A percentile compares a stretch with the other conserved stretches of the same genome.
phyloP scores from a whole-genome alignment of 2,888 invertebrate genomes.

The Drymonia ruficornis region DNA sequence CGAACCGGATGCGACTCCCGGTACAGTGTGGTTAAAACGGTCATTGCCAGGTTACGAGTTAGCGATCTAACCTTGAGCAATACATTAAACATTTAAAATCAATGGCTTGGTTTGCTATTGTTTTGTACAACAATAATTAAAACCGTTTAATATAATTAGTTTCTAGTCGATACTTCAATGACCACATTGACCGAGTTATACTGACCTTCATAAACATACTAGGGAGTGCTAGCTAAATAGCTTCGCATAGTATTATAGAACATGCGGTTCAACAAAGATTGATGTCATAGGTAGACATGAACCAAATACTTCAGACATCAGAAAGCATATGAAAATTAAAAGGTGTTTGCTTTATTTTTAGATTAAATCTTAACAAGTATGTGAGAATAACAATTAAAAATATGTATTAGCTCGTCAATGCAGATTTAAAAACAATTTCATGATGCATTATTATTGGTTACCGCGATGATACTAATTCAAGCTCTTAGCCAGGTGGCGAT shows the following conservation, averaged over 20 bases:
- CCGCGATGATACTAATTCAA: background rate
- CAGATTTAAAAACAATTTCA: too few species aligned
- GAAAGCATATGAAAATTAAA: too few species aligned
- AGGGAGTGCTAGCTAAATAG: background rate
- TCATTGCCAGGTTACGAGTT: constrained; percentile 49
- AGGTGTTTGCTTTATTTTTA: too few species aligned
- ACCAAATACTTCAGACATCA: too few species aligned
- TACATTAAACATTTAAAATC: constrained; percentile 40
- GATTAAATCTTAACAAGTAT: too few species aligned
- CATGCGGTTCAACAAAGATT: too few species aligned
- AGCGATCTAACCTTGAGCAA: constrained; percentile 43
- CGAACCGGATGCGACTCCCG: constrained; percentile 38
- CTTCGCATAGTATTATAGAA: too few species aligned
- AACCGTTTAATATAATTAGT: constrained; percentile 22
- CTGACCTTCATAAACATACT: constrained; percentile 1
- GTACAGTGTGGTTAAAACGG: constrained; percentile 36
- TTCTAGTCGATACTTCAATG: constrained; percentile 8
- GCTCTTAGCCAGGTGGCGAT: constrained; percentile 5
- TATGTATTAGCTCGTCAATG: too few species aligned
- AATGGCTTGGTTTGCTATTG: constrained; percentile 47
- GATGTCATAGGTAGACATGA: too few species aligned
- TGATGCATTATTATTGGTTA: too few species aligned
- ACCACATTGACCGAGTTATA: constrained; percentile 24
- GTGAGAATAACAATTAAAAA: too few species aligned
- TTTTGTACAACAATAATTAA: constrained; percentile 45